A percentile compares a stretch with the other conserved stretches of the same genome.
phyloP scores from a whole-genome alignment of 2,888 invertebrate species.

The Geotrupes spiniger region DNA sequence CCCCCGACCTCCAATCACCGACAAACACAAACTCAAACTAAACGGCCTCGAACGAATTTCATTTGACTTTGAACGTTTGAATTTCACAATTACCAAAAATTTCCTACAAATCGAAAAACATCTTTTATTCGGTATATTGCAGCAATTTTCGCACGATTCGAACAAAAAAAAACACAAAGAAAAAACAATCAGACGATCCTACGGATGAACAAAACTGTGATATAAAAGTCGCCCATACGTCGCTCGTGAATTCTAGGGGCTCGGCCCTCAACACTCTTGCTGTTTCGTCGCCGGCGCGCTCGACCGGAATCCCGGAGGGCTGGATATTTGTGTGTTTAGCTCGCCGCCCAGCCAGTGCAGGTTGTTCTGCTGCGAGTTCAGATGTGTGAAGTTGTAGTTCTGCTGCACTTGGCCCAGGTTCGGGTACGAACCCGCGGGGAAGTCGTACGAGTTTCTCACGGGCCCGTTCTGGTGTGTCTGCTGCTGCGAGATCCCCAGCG shows the following conservation, averaged over 20 bases:
- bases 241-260: neutral
- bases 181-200: neutral
- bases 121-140: neutral
- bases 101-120: neutral
- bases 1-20: neutral
- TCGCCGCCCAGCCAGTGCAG: constrained; percentile 45
- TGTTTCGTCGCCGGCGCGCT: constrained; percentile 39
- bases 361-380: constrained; percentile 33
- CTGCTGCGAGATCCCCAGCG: constrained; percentile 18
- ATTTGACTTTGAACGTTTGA: no score
- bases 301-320: constrained; percentile 50
- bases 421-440: constrained; percentile 18
- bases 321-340: constrained; percentile 47
- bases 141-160: neutral
- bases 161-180: neutral
- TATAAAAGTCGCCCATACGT: neutral
- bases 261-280: constrained; percentile 18
- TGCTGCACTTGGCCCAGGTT: constrained; percentile 15
- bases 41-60: neutral
- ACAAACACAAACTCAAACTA: neutral
- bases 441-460: constrained; percentile 24
- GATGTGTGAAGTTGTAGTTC: constrained; percentile 28
- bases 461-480: constrained; percentile 26
- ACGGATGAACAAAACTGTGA: neutral
- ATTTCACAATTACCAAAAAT: neutral